These are phyloP conservation scores for Cyprinodon brontotheroides DNA, from an alignment of 2,113 vertebrate species.

Conservation along the genomic window DNA sequence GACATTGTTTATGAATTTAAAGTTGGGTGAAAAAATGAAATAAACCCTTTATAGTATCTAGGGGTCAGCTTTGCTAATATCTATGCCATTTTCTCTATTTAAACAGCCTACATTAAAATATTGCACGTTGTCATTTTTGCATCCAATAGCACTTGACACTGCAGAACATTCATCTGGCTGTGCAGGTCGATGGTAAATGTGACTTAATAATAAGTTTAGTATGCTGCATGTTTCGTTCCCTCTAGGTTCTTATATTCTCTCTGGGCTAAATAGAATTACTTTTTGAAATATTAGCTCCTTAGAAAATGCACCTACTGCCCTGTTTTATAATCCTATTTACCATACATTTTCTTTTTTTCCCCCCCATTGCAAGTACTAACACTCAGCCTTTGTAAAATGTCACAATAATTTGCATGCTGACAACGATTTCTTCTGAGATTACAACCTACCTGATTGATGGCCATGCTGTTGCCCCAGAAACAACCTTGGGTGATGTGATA, in stretches of 20 bases:
- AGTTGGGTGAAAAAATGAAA: no score
- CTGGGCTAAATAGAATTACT: constrained; percentile 1
- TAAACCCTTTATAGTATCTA: neutral
- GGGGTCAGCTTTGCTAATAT: neutral
- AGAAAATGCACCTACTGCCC: neutral
- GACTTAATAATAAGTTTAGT: neutral
- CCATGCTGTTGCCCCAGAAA: constrained; percentile 70
- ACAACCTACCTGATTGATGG: constrained; percentile 72
- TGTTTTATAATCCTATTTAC: constrained; percentile 31
- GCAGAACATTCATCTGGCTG: neutral
- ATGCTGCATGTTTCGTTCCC: neutral
- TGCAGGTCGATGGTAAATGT: neutral
- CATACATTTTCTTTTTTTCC: constrained; percentile 26
- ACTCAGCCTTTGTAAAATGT: constrained; percentile 50
- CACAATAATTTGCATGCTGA: constrained; percentile 73
- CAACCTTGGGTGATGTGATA: constrained; percentile 72
- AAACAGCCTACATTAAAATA: neutral
- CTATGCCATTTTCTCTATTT: neutral
- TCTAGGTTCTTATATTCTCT: neutral
- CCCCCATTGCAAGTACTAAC: constrained; percentile 15
- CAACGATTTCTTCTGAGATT: constrained; percentile 64
- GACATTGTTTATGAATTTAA: neutral
- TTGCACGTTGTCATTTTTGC: neutral
- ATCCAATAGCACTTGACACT: neutral
- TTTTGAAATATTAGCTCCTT: constrained; percentile 2